Percentiles rank a stretch among this genome's conserved stretches.
Evolutionary conservation across 1,140 invertebrate species (phyloP).

Genomic region (Anoplophora glabripennis): DNA sequence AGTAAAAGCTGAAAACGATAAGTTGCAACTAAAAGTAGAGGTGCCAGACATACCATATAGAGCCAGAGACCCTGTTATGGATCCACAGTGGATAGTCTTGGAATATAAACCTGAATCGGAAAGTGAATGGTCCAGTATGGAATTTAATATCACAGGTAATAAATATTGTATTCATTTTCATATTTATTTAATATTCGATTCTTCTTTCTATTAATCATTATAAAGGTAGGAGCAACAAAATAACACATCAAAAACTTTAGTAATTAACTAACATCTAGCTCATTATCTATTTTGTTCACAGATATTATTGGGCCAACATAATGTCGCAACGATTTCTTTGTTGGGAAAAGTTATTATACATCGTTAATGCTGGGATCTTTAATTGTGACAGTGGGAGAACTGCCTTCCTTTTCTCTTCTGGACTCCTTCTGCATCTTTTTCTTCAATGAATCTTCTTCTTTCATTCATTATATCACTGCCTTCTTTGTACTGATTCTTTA

Average conservation of each 20-base stretch:
- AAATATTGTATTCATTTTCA: constrained; percentile 17
- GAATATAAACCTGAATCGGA: constrained; percentile 25
- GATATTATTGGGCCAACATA: not conserved
- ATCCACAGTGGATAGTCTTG: constrained; percentile 31
- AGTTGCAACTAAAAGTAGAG: constrained; percentile 48
- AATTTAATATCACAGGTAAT: constrained; percentile 27
- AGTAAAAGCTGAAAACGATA: constrained; percentile 47
- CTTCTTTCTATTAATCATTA: too few species aligned
- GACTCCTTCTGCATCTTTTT: too few species aligned
- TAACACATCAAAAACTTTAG: not conserved
- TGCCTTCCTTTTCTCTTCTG: too few species aligned
- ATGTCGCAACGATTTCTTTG: too few species aligned
- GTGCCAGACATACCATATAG: constrained; percentile 21
- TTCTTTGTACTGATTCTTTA: too few species aligned
- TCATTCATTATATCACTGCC: too few species aligned
- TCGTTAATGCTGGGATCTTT: too few species aligned
- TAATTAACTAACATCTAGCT: not conserved
- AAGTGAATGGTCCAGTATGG: constrained; percentile 25
- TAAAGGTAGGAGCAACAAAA: not conserved
- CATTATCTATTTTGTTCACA: too few species aligned
- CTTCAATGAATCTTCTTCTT: too few species aligned
- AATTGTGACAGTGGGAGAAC: too few species aligned
- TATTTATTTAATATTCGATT: not conserved
- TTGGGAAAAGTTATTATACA: too few species aligned
- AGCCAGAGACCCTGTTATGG: constrained; percentile 20